phyloP scores from a whole-genome alignment of 2,113 vertebrate species.

The Misgurnus mizolepis region DNA sequence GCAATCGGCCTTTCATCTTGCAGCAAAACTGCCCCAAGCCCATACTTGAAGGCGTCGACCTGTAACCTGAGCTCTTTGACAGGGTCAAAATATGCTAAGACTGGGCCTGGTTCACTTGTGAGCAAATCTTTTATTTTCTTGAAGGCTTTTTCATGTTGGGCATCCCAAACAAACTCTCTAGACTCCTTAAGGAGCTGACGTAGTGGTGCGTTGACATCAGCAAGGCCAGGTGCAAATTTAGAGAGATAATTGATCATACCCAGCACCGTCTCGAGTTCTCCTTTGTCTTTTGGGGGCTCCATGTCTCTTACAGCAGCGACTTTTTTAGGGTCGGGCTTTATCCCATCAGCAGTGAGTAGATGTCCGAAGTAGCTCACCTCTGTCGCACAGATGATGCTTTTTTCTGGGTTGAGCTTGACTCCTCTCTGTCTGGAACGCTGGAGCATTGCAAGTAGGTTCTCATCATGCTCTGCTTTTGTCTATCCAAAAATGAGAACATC shows the following conservation, averaged over 20 bases:
- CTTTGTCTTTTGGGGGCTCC: not conserved
- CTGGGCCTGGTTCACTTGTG: not conserved
- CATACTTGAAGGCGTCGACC: not conserved
- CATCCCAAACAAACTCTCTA: constrained; percentile 6
- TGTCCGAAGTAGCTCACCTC: too few relatives aligned
- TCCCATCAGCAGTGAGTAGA: too few relatives aligned
- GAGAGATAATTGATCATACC: too few relatives aligned
- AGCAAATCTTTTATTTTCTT: not conserved
- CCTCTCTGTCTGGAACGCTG: too few relatives aligned
- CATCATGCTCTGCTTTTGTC: too few relatives aligned
- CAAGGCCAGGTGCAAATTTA: constrained; percentile 31
- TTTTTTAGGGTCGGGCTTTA: too few relatives aligned
- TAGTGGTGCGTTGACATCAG: constrained; percentile 26
- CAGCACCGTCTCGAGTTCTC: constrained; percentile 12
- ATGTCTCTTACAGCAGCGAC: too few relatives aligned
- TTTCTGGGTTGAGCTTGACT: too few relatives aligned
- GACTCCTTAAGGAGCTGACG: constrained; percentile 4
- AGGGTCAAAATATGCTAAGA: not conserved
- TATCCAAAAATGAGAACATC: too few relatives aligned
- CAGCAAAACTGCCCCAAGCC: not conserved
- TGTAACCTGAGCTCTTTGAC: constrained; percentile 1
- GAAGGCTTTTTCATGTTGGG: not conserved
- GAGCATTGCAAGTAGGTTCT: too few relatives aligned
- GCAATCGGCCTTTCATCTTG: constrained; percentile 25
- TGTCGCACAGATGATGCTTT: too few relatives aligned